These are phyloP conservation scores for Lepidochrysops patricia DNA, from an alignment of 2,888 invertebrate species.

Conservation along the genomic window DNA sequence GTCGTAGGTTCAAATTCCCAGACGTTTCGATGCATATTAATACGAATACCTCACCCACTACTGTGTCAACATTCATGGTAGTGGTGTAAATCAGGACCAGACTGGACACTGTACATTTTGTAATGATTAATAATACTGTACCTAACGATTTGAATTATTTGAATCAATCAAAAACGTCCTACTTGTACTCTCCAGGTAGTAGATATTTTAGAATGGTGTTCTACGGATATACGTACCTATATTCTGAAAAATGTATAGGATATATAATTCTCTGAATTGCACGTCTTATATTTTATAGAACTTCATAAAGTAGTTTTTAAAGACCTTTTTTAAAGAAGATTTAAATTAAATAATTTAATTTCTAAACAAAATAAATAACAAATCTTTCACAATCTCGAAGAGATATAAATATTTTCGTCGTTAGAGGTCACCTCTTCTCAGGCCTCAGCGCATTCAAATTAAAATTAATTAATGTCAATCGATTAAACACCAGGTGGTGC, in stretches of 20 bases:
- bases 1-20: not conserved
- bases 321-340: too few relatives aligned
- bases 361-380: too few relatives aligned
- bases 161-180: too few relatives aligned
- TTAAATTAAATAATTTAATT: too few relatives aligned
- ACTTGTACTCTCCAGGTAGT: too few relatives aligned
- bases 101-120: not conserved
- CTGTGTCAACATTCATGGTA: not conserved
- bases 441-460: not conserved
- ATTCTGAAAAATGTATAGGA: too few relatives aligned
- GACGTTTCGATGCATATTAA: conserved; percentile 3
- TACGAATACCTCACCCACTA: not conserved
- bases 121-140: not conserved
- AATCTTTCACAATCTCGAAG: not conserved
- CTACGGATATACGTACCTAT: too few relatives aligned
- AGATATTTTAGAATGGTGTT: too few relatives aligned
- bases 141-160: not conserved
- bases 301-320: too few relatives aligned
- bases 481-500: not conserved
- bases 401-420: not conserved
- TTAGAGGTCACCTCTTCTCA: not conserved
- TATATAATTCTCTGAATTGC: too few relatives aligned
- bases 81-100: not conserved
- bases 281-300: too few relatives aligned
- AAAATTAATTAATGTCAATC: not conserved